Evolutionary conservation across 2,797 vertebrate species (phyloP).

Genomic region (Sandelia bainsii): DNA sequence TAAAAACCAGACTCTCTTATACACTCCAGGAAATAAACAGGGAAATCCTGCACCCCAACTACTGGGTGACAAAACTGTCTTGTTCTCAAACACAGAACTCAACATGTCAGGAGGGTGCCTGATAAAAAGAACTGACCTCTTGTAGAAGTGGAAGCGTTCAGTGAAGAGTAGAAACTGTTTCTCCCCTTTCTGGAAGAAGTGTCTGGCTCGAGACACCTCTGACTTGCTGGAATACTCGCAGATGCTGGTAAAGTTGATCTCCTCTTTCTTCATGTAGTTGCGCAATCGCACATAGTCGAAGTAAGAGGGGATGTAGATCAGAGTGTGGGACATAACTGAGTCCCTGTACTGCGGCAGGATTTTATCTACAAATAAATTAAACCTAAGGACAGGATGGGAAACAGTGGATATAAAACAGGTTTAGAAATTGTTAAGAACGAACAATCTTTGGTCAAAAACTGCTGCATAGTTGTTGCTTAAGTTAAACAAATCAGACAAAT

Average conservation of each 20-base stretch:
- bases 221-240: constrained; percentile 92
- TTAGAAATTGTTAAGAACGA: not conserved
- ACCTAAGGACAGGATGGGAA: constrained; percentile 80
- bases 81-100: not conserved
- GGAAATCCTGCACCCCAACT: not conserved
- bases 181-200: constrained; percentile 91
- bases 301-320: constrained; percentile 94
- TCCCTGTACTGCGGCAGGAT: constrained; percentile 95
- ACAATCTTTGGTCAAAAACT: not conserved
- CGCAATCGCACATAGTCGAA: constrained; percentile 96
- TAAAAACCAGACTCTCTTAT: no score
- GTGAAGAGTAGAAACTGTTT: constrained; percentile 94
- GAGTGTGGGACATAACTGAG: constrained; percentile 95
- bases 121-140: constrained; percentile 85
- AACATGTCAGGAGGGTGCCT: not conserved
- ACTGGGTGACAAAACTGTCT: not conserved
- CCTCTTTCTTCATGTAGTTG: constrained; percentile 95
- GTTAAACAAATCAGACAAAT: no score
- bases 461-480: no score
- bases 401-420: constrained; percentile 2
- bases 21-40: no score
- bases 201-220: constrained; percentile 88
- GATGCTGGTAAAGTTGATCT: constrained; percentile 89
- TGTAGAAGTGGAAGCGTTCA: constrained; percentile 98
- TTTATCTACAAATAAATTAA: constrained; percentile 91